These are phyloP conservation scores for Hipposideros armiger DNA, from an alignment of 2,113 vertebrate genomes.

Conservation along the genomic window DNA sequence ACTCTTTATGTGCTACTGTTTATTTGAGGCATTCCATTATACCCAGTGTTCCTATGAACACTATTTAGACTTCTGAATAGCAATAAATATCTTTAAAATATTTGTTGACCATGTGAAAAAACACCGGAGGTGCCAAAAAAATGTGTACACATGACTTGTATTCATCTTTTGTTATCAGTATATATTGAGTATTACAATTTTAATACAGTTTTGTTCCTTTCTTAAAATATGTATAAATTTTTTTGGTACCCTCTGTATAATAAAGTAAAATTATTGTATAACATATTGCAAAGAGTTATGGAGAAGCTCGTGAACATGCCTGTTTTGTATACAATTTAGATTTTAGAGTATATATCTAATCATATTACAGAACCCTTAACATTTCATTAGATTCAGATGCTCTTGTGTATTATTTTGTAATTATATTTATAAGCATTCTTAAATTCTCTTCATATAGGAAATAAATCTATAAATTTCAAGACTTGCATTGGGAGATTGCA, in stretches of 20 bases:
- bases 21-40: not conserved
- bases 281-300: not conserved
- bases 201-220: too few relatives aligned
- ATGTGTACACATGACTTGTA: too few relatives aligned
- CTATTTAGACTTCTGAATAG: not conserved
- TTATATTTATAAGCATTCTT: not conserved
- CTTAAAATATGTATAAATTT: too few relatives aligned
- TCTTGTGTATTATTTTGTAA: not conserved
- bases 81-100: constrained; percentile 23
- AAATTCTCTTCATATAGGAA: not conserved
- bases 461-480: not conserved
- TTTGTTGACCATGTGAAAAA: constrained; percentile 28
- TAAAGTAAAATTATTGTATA: too few relatives aligned
- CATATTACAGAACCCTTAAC: not conserved
- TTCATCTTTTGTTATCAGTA: too few relatives aligned
- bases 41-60: not conserved
- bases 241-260: too few relatives aligned
- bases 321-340: constrained; percentile 23
- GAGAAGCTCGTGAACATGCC: not conserved
- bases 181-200: too few relatives aligned
- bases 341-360: not conserved
- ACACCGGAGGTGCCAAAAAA: not conserved
- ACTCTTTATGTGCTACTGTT: not conserved
- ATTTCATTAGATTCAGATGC: not conserved
- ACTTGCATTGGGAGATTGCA: not conserved